Evolutionary conservation across 2,113 vertebrate species (phyloP).

Genomic region (Neolamprologus sp.): DNA sequence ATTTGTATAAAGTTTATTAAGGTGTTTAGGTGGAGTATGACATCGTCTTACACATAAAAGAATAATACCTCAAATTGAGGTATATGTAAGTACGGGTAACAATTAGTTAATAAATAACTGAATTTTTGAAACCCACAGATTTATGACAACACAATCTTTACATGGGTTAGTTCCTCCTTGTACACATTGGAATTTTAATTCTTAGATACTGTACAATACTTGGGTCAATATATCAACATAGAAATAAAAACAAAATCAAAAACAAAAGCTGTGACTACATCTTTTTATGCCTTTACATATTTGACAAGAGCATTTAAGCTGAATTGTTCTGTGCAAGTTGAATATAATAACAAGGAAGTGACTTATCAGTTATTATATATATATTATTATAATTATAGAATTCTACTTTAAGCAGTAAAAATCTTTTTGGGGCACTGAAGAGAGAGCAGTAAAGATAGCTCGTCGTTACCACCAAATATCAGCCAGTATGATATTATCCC

Average conservation of each 20-base stretch:
- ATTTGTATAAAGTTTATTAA: background rate
- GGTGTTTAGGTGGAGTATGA: background rate
- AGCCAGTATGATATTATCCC: background rate
- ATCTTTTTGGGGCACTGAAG: background rate
- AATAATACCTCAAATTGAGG: background rate
- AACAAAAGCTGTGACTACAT: background rate
- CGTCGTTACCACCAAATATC: background rate
- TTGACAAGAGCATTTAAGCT: background rate
- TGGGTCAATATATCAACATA: background rate
- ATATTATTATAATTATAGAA: background rate
- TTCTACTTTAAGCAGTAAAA: background rate
- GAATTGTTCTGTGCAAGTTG: background rate
- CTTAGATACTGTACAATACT: background rate
- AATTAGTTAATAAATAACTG: background rate
- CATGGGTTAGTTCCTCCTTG: background rate
- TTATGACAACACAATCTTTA: background rate
- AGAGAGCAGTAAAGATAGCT: background rate
- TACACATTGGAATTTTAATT: background rate
- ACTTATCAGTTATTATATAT: background rate
- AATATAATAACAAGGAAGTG: background rate
- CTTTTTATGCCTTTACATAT: background rate
- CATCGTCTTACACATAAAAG: background rate
- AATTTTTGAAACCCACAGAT: background rate
- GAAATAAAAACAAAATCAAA: background rate
- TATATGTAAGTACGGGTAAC: background rate